Evolutionary conservation across 2,888 invertebrate species (phyloP).

Genomic region (Agonum fuliginosum): DNA sequence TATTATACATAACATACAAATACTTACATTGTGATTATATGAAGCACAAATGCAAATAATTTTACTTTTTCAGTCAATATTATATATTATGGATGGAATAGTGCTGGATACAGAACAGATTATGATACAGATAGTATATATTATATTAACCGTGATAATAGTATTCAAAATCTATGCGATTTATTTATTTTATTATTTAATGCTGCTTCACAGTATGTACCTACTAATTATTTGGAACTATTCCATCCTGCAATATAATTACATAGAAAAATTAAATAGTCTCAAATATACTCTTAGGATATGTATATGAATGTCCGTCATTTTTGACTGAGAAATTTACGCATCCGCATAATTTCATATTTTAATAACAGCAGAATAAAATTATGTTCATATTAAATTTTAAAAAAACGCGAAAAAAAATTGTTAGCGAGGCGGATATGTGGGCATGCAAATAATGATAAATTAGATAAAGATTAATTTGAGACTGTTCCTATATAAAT

Average conservation of each 20-base stretch:
- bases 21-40: conserved; percentile 54
- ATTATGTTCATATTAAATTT: conserved; percentile 44
- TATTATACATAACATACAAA: conserved; percentile 48
- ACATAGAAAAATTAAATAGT: conserved; percentile 35
- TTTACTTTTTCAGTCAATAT: conserved; percentile 47
- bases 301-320: conserved; percentile 44
- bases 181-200: conserved; percentile 6
- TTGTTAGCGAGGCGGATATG: conserved; percentile 41
- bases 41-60: conserved; percentile 53
- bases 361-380: conserved; percentile 42
- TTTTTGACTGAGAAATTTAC: conserved; percentile 35
- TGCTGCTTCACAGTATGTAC: conserved; percentile 44
- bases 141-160: conserved; percentile 24
- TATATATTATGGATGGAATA: conserved; percentile 32
- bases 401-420: conserved; percentile 37
- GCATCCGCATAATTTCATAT: conserved; percentile 44
- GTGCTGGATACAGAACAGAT: no score
- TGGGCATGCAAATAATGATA: conserved; percentile 39
- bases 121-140: conserved; percentile 5
- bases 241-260: conserved; percentile 37
- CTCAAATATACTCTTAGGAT: conserved; percentile 45
- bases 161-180: conserved; percentile 24
- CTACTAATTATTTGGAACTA: conserved; percentile 14
- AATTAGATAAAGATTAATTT: conserved; percentile 35
- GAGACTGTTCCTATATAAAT: conserved; percentile 44